Evolutionary conservation across 2,113 vertebrate genomes (phyloP).

Genomic region (Tachycineta bicolor): DNA sequence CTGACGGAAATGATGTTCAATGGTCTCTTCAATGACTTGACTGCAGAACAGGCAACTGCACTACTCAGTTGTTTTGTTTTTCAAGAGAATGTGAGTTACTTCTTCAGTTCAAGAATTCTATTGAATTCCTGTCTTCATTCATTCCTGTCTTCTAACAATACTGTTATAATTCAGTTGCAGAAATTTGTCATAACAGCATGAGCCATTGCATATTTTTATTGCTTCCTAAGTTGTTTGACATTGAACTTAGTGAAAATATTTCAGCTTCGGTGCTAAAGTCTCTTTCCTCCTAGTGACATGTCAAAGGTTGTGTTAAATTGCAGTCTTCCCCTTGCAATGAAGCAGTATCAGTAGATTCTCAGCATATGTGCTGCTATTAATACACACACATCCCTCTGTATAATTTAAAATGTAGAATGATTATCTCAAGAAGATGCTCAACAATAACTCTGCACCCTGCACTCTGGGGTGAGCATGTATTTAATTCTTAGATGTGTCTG

Average conservation of each 20-base stretch:
- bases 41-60: constrained; percentile 90
- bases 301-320: neutral
- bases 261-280: neutral
- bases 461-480: neutral
- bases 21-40: constrained; percentile 95
- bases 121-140: neutral
- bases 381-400: neutral
- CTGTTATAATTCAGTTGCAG: neutral
- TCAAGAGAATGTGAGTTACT: constrained; percentile 91
- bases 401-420: neutral
- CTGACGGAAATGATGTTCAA: constrained; percentile 99
- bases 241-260: neutral
- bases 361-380: neutral
- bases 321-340: neutral
- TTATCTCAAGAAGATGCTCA: neutral
- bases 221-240: neutral
- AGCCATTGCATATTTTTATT: neutral
- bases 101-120: neutral
- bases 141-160: neutral
- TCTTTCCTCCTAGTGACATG: neutral
- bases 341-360: neutral
- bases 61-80: constrained; percentile 97
- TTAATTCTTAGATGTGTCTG: neutral
- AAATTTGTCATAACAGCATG: neutral
- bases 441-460: neutral